Conservation (phyloP, 23 tunicate genomes). For the Trididemnum nubilum region DNA sequence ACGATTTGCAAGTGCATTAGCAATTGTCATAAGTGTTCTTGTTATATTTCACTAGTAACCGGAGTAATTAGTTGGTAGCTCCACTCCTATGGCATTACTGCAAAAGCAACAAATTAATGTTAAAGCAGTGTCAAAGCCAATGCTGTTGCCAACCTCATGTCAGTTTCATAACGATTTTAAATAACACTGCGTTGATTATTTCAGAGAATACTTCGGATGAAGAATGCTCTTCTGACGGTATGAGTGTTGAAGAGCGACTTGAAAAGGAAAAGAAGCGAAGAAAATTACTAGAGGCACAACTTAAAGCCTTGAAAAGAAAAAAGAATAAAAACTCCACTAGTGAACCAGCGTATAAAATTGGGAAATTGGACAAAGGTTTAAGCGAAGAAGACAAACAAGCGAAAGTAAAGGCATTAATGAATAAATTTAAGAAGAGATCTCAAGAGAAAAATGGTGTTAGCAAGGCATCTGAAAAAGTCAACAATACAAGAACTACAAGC, state of each 20-base stretch:
- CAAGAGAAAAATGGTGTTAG: neutral
- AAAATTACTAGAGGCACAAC: conserved; percentile 62
- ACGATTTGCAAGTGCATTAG: too few relatives aligned
- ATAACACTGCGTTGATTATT: too few relatives aligned
- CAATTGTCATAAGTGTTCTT: too few relatives aligned
- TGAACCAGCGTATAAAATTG: conserved; percentile 55
- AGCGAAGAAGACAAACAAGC: conserved; percentile 65
- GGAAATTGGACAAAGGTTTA: conserved; percentile 56
- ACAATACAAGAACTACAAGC: neutral
- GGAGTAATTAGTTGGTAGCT: too few relatives aligned
- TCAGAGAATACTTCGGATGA: conserved; percentile 21
- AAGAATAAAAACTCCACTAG: neutral
- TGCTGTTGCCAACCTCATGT: too few relatives aligned
- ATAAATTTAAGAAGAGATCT: conserved; percentile 50
- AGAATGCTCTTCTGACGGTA: conserved; percentile 27
- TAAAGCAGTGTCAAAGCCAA: too few relatives aligned
- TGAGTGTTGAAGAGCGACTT: conserved; percentile 54
- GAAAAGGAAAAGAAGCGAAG: conserved; percentile 63
- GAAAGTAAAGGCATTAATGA: conserved; percentile 71
- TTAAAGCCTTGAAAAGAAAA: conserved; percentile 43
- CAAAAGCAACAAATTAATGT: too few relatives aligned
- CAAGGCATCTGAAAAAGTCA: neutral
- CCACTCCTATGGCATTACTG: too few relatives aligned
- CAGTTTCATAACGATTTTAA: too few relatives aligned
- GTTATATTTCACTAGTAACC: too few relatives aligned